Evolutionary conservation across 2,113 vertebrate genomes (phyloP), one percentile per base, ranked within the genome.

Genomic region (Megatriorchis doriae): DNA sequence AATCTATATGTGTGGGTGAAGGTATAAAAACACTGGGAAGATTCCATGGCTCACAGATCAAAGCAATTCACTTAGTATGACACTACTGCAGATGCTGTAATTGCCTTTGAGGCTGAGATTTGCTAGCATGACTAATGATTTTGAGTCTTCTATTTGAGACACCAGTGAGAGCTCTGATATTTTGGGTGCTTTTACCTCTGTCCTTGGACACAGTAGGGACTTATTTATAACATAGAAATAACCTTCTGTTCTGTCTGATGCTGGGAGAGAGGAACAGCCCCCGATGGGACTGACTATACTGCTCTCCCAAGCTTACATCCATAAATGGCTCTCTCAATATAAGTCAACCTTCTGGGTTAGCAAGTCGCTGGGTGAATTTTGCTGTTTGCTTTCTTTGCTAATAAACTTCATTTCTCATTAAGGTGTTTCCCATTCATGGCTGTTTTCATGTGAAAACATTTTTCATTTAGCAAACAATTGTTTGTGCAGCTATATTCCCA

Each of bases 1-100:
- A 95, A 63, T 47, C 85, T 90, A 3, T 75, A 91, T 90, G 87
- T 96, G 93, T 94, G 91, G 87, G 81, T 90, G 89, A 94, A 87
- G 42, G 59, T 88, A 82, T 90, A 66, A 95, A 96, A 95, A 91
- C 55, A 70, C 36, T 50, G 78, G 21, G 55, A 77, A 80, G 58
- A 63, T 82, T 90, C 67, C 78, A 86, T 63, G 63, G 71, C 79
- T 87, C 38, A 71, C 45, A 73, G 58, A 95, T 95, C 78, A 97
- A 97, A 95, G 93, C 6, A 73, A 66, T 86, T 80, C 32, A 38
- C 81, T 72, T 71, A 34, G 58, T 58, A 53, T 95, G 93, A 95
- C 2, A 1, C 40, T 89, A 21, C 73, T 88, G 87, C 81, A 89
- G 72, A 91, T 84, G 45, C 47, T 91, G 83, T 45, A 75, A 83